A percentile compares a stretch with the other conserved stretches of the same genome.
Evolutionary conservation across 2,888 invertebrate species (phyloP).

Genomic region (Stegophylla sp.): DNA sequence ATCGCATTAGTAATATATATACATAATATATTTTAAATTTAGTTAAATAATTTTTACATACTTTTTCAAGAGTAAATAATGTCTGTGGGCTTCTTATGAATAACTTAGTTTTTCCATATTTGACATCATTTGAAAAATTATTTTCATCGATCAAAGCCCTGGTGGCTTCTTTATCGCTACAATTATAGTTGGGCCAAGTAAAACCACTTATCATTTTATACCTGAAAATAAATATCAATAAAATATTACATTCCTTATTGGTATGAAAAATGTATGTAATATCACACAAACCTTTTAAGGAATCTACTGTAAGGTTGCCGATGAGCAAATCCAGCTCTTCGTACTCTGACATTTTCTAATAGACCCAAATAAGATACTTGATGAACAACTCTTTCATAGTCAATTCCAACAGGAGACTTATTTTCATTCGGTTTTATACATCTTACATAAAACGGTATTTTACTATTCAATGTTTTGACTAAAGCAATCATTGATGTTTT

Average conservation of each 20-base stretch:
- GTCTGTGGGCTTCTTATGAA: conserved; percentile 94
- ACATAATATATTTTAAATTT: neutral
- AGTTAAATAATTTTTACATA: conserved; percentile 61
- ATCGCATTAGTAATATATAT: conserved; percentile 12
- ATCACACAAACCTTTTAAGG: conserved; percentile 73
- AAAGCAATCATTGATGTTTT: conserved; percentile 92
- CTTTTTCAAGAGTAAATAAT: conserved; percentile 84
- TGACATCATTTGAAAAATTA: conserved; percentile 81
- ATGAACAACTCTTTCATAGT: conserved; percentile 78
- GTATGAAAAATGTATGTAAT: neutral
- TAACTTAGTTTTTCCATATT: conserved; percentile 93
- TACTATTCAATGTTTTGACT: conserved; percentile 84
- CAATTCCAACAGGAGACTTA: conserved; percentile 85
- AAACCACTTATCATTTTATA: conserved; percentile 96
- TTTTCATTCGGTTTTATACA: conserved; percentile 97
- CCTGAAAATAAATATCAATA: conserved; percentile 65
- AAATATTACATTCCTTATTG: neutral
- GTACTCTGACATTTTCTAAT: conserved; percentile 92
- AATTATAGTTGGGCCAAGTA: conserved; percentile 96
- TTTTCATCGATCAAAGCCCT: conserved; percentile 83
- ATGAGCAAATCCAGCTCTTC: conserved; percentile 96
- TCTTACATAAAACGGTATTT: conserved; percentile 95
- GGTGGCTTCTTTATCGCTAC: conserved; percentile 81
- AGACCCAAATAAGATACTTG: conserved; percentile 87
- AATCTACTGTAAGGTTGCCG: conserved; percentile 92